These are phyloP conservation scores for Conopomorpha cramerella DNA, from an alignment of 1,140 invertebrate genomes.

Conservation along the genomic window DNA sequence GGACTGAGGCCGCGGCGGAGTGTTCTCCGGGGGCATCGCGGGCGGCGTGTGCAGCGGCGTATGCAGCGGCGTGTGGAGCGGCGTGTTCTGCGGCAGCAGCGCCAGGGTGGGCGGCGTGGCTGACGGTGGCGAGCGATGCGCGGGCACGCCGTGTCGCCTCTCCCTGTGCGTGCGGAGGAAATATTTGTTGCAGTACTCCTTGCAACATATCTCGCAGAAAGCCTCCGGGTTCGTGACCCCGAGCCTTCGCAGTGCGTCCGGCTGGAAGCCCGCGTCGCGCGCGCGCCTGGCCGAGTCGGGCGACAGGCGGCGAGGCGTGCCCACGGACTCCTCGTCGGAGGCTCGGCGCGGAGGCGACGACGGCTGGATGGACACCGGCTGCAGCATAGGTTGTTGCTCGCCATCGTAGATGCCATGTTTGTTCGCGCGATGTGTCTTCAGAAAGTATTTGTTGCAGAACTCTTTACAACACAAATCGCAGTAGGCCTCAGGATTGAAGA, in stretches of 20 bases:
- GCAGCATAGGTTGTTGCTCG: constrained; percentile 48
- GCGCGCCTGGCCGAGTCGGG: constrained; percentile 66
- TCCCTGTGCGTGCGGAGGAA: constrained; percentile 91
- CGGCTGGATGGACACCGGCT: constrained; percentile 35
- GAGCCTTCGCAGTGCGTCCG: constrained; percentile 72
- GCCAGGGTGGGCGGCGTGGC: constrained; percentile 64
- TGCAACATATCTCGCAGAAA: constrained; percentile 93
- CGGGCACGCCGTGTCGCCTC: constrained; percentile 75
- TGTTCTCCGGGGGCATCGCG: constrained; percentile 64
- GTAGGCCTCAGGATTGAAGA: constrained; percentile 95
- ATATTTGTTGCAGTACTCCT: constrained; percentile 95
- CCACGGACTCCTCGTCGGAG: constrained; percentile 59
- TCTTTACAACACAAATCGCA: constrained; percentile 98
- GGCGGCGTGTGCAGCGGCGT: constrained; percentile 66
- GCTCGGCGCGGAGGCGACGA: constrained; percentile 44
- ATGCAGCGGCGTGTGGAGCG: constrained; percentile 39
- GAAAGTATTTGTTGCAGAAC: constrained; percentile 99
- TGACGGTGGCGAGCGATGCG: constrained; percentile 63
- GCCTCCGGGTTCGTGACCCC: constrained; percentile 86
- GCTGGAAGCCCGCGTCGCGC: constrained; percentile 66
- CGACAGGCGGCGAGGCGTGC: constrained; percentile 63
- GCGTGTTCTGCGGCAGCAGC: constrained; percentile 30
- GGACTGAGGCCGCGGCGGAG: constrained; percentile 60
- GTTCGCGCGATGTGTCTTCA: constrained; percentile 96
- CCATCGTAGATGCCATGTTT: constrained; percentile 86